Evolutionary conservation across 2,797 vertebrate species (phyloP).

Genomic region (Siniperca scherzeri): DNA sequence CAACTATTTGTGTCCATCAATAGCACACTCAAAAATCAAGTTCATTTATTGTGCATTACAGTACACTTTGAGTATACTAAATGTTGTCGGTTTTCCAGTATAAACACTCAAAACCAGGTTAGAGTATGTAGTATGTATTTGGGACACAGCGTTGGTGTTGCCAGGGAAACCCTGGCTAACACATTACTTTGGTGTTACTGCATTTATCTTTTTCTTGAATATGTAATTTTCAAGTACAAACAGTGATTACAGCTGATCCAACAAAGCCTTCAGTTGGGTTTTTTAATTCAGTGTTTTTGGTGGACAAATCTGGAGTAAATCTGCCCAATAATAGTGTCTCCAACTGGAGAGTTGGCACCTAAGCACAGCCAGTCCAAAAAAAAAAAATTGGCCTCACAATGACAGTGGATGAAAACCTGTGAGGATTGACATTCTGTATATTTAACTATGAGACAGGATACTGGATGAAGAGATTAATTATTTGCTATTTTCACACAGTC

Average conservation of each 20-base stretch:
- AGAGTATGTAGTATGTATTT: constrained; percentile 20
- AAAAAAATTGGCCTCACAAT: constrained; percentile 60
- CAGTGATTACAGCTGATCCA: constrained; percentile 61
- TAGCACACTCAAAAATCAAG: not conserved
- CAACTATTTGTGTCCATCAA: constrained; percentile 4
- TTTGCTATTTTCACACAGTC: constrained; percentile 55
- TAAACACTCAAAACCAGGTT: constrained; percentile 19
- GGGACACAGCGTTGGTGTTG: constrained; percentile 8
- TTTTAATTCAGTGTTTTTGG: constrained; percentile 48
- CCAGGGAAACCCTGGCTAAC: constrained; percentile 31
- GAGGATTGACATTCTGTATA: constrained; percentile 52
- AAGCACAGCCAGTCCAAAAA: constrained; percentile 44
- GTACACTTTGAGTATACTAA: not conserved
- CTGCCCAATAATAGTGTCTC: constrained; percentile 56
- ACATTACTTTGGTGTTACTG: constrained; percentile 17
- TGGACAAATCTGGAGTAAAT: constrained; percentile 59
- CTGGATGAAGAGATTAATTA: constrained; percentile 54
- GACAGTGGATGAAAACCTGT: constrained; percentile 43
- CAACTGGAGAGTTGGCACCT: constrained; percentile 53
- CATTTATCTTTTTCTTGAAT: constrained; percentile 40
- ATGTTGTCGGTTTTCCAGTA: not conserved
- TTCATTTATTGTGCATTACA: not conserved
- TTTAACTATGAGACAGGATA: constrained; percentile 49
- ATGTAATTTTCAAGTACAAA: constrained; percentile 52
- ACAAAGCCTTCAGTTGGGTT: constrained; percentile 56